phyloP scores from a whole-genome alignment of 1,140 invertebrate genomes.

The Nephila pilipes region DNA sequence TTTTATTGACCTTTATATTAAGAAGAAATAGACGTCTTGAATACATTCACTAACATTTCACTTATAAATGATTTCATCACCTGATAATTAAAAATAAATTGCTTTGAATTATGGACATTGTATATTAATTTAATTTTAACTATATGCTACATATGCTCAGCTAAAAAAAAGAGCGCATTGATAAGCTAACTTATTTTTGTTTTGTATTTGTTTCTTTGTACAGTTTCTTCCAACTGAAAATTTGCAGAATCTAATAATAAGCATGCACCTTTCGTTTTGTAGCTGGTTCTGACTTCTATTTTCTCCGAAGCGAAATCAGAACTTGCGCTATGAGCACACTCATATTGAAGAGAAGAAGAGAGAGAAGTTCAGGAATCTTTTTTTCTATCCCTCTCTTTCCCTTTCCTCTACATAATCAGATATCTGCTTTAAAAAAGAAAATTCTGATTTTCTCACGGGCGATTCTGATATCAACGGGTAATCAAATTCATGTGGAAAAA shows the following conservation, averaged over 20 bases:
- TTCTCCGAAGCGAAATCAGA: neutral
- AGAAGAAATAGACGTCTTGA: no score
- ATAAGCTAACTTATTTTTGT: neutral
- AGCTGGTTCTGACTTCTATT: neutral
- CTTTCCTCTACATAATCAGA: slow-evolving; percentile 3
- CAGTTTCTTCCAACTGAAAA: neutral
- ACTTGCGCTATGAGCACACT: neutral
- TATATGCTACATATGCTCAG: neutral
- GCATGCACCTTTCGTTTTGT: neutral
- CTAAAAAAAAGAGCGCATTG: neutral
- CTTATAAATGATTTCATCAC: no score
- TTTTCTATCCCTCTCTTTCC: neutral
- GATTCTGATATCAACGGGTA: neutral
- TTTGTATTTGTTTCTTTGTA: neutral
- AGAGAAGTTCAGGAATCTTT: neutral
- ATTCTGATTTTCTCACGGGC: neutral
- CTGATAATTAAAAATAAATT: no score
- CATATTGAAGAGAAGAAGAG: neutral
- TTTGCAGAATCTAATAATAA: neutral
- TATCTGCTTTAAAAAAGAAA: neutral
- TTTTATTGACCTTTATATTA: no score
- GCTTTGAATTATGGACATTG: no score
- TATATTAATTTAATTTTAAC: no score
- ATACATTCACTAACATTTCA: no score
- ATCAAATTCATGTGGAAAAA: neutral